These are phyloP conservation scores for Myrmecobius fasciatus DNA, from an alignment of 2,113 vertebrate genomes.

Conservation along the genomic window DNA sequence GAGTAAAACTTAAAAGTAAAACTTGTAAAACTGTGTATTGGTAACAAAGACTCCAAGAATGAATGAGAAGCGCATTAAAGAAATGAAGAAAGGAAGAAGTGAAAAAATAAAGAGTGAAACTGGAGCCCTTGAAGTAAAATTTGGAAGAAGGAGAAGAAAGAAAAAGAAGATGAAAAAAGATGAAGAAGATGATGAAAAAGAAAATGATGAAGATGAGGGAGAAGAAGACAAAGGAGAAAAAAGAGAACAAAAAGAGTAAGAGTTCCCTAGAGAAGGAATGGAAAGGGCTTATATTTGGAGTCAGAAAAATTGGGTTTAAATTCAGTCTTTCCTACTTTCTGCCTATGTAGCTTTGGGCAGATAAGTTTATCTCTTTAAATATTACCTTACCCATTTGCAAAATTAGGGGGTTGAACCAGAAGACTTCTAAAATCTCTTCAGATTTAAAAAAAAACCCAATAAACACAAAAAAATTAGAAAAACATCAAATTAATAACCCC, in stretches of 20 bases:
- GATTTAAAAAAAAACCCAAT: background rate
- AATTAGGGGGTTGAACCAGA: background rate
- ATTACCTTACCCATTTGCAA: background rate
- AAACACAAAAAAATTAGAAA: background rate
- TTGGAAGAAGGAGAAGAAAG: background rate
- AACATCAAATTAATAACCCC: background rate
- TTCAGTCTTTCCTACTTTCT: background rate
- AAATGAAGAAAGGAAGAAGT: background rate
- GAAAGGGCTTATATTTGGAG: background rate
- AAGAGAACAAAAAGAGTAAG: background rate
- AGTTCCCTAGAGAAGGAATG: too few relatives aligned
- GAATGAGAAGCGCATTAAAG: background rate
- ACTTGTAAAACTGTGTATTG: too few relatives aligned
- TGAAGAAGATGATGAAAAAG: too few relatives aligned
- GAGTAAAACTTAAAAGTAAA: too few relatives aligned
- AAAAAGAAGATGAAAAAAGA: accelerated
- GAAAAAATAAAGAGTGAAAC: background rate
- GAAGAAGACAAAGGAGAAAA: background rate
- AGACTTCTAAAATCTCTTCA: background rate
- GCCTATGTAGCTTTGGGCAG: background rate
- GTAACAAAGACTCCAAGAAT: background rate
- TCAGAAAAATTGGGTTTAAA: background rate
- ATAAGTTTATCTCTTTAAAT: background rate
- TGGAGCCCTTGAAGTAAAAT: background rate
- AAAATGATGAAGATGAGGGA: too few relatives aligned